Conservation (phyloP, 1,140 invertebrate species). For the Nephila pilipes region DNA sequence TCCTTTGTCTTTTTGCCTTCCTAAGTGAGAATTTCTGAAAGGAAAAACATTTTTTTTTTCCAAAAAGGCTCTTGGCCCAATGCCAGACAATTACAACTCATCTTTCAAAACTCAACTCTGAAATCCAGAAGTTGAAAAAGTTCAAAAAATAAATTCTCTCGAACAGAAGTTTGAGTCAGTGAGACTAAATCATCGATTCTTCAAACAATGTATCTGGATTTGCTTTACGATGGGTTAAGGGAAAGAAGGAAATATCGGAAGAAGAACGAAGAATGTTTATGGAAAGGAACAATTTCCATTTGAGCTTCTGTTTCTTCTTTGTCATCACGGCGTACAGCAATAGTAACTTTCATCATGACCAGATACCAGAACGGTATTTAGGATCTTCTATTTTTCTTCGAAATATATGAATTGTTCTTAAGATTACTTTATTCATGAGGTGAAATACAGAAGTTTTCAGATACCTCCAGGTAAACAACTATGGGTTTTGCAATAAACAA, state of each 20-base stretch:
- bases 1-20: constrained; percentile 68
- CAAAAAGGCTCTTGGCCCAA: constrained; percentile 57
- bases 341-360: not conserved
- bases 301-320: constrained; percentile 39
- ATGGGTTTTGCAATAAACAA: not conserved
- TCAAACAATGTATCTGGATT: constrained; percentile 74
- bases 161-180: constrained; percentile 64
- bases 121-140: constrained; percentile 51
- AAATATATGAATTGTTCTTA: not conserved
- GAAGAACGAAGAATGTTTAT: constrained; percentile 56
- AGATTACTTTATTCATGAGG: not conserved
- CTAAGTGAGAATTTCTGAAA: constrained; percentile 61
- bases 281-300: constrained; percentile 62
- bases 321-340: constrained; percentile 5
- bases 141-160: constrained; percentile 56
- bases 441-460: not conserved
- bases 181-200: constrained; percentile 72
- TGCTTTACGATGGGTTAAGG: constrained; percentile 48
- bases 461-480: not conserved
- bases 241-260: constrained; percentile 42
- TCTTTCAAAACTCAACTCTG: constrained; percentile 70
- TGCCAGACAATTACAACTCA: constrained; percentile 73
- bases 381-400: not conserved
- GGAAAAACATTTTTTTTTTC: constrained; percentile 48
- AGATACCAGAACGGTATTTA: constrained; percentile 35